phyloP scores from a whole-genome alignment of 2,797 vertebrate species.

The Artibeus lituratus region DNA sequence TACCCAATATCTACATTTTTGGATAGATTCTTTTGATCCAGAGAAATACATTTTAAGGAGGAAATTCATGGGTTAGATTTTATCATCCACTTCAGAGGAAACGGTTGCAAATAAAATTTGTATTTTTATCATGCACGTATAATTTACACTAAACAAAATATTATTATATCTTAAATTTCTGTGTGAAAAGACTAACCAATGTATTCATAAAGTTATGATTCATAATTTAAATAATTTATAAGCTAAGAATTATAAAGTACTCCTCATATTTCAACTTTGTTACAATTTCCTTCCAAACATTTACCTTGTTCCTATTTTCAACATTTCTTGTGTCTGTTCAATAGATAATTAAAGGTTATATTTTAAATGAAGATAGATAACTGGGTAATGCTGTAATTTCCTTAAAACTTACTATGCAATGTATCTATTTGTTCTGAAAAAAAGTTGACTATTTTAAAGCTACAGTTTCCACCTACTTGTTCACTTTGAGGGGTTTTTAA shows the following conservation, averaged over 20 bases:
- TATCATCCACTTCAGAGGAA: constrained; percentile 31
- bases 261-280: constrained; percentile 26
- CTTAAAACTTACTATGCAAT: not conserved
- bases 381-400: not conserved
- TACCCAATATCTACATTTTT: not conserved
- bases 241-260: not conserved
- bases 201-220: not conserved
- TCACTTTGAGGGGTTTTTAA: not conserved
- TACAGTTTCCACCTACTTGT: not conserved
- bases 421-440: not conserved
- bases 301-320: not conserved
- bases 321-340: not conserved
- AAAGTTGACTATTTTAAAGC: not conserved
- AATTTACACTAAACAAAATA: not conserved
- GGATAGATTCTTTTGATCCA: not conserved
- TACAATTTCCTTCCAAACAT: not conserved
- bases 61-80: constrained; percentile 16
- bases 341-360: not conserved
- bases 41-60: not conserved
- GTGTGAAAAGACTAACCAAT: not conserved
- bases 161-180: constrained; percentile 47
- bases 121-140: not conserved
- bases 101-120: not conserved
- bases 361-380: constrained; percentile 14
- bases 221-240: not conserved